Evolutionary conservation across 2,797 vertebrate genomes (phyloP).

Genomic region (Danio jaintianensis): DNA sequence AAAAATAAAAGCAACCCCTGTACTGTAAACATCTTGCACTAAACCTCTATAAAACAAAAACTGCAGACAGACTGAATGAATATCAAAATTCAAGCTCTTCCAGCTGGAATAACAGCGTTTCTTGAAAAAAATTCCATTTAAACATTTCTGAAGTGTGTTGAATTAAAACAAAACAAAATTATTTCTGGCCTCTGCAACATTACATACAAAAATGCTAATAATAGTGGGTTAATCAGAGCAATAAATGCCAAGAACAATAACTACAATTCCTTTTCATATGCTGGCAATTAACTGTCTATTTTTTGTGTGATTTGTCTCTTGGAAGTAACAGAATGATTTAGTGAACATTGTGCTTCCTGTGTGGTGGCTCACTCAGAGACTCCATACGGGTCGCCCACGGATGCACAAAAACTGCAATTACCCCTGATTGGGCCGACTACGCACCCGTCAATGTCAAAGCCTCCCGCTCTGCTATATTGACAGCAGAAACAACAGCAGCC

Average conservation of each 20-base stretch:
- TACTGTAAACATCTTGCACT: too few species aligned
- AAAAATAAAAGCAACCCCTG: too few species aligned
- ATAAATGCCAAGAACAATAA: constrained; percentile 49
- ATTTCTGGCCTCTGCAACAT: not conserved
- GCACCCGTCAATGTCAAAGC: constrained; percentile 50
- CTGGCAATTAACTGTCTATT: constrained; percentile 46
- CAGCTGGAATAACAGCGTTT: too few species aligned
- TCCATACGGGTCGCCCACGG: constrained; percentile 34
- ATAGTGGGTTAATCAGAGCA: not conserved
- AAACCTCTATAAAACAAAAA: too few species aligned
- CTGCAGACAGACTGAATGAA: too few species aligned
- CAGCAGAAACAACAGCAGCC: constrained; percentile 48
- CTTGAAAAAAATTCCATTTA: too few species aligned
- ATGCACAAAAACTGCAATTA: constrained; percentile 52
- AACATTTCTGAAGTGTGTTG: too few species aligned
- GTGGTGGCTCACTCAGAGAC: constrained; percentile 26
- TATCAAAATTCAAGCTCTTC: too few species aligned
- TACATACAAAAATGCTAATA: constrained; percentile 35
- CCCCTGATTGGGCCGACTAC: constrained; percentile 47
- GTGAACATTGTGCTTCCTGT: constrained; percentile 25
- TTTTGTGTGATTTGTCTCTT: constrained; percentile 10
- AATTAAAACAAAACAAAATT: too few species aligned
- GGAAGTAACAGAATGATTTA: constrained; percentile 42
- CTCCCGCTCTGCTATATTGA: constrained; percentile 36
- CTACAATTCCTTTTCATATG: constrained; percentile 33